Base-by-base conservation (phyloP, 2,888 invertebrate genomes). In the Nomada fucata region DNA sequence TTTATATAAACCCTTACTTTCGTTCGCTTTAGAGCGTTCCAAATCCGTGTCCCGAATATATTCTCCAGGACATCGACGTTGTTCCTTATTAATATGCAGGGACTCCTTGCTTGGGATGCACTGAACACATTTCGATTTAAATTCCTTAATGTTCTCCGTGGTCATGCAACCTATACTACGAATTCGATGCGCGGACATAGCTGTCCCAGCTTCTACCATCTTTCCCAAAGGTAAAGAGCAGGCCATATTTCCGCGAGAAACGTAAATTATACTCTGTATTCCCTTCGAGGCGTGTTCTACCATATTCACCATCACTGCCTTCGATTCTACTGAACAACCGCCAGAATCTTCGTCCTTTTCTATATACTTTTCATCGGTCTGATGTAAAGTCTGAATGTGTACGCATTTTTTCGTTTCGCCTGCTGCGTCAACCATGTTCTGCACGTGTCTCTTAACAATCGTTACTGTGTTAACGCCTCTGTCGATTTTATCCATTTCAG, bases 61-160 rank as follows among this genome's bases (percentile, higher is more conserved):
- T 13, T 3, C 72, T 75, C 59, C 20, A 75, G 7, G 10, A 60
- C 20, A 26, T 52, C 53, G 18, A 72, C 4, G 13, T 71, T 83
- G 18, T 71, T 29, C 1, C 29, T 15, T 73, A 64, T 47, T 65
- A 13, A 85, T 50, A 13, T 76, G 64, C 3, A 79, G 47, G 59
- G 63, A 77, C 26, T 85, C 85, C 18, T 76, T 74, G 0, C 85
- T 74, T 5, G 76, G 79, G 29, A 79, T 79, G 9, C 85, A 50
- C 4, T 83, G 69, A 26, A 83, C 63, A 60, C 73, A 87, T 18
- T 79, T 76, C 29, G 44, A 47, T 23, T 26, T 20, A 15, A 72
- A 36, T 26, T 36, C 9, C 52, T 74, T 50, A 10, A 42, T 9
- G n/a, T 36, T 55, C n/a, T 68, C 52, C 23, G 59, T n/a, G 11